Evolutionary conservation across 2,797 vertebrate species (phyloP).

Genomic region (Enteromius unitaeniatus): DNA sequence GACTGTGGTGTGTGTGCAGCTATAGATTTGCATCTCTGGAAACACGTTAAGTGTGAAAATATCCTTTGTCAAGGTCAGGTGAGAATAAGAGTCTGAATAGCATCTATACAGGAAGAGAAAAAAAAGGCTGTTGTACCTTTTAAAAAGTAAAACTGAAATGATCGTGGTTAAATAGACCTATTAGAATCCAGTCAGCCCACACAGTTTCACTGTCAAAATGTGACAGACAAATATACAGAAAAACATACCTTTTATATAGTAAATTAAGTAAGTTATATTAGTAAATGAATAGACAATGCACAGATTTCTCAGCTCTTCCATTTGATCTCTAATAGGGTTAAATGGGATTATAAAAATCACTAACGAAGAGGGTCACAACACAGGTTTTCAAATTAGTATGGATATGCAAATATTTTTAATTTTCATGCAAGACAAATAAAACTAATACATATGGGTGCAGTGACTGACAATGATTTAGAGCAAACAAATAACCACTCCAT

Average conservation of each 20-base stretch:
- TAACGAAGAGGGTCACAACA: neutral
- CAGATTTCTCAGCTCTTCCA: neutral
- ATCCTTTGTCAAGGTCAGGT: slow-evolving; percentile 19
- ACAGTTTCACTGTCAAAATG: slow-evolving; percentile 69
- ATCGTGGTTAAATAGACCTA: slow-evolving; percentile 57
- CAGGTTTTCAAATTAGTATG: neutral
- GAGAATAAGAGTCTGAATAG: neutral
- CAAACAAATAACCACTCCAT: neutral
- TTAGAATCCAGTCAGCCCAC: slow-evolving; percentile 70
- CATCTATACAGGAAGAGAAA: neutral
- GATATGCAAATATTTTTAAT: slow-evolving; percentile 2
- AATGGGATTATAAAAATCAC: neutral
- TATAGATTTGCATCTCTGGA: slow-evolving; percentile 10
- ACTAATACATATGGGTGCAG: neutral
- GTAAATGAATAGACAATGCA: neutral
- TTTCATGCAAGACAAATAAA: neutral
- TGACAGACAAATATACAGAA: slow-evolving; percentile 63
- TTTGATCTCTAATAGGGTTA: neutral
- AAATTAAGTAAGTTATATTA: too few species aligned
- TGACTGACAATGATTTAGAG: neutral
- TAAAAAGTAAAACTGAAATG: slow-evolving; percentile 40
- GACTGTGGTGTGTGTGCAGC: neutral
- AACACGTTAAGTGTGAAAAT: slow-evolving; percentile 3
- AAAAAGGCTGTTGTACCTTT: neutral
- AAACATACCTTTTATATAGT: slow-evolving; percentile 39